These are phyloP conservation scores for Taenaris catops DNA, from an alignment of 2,888 invertebrate genomes.

Conservation along the genomic window DNA sequence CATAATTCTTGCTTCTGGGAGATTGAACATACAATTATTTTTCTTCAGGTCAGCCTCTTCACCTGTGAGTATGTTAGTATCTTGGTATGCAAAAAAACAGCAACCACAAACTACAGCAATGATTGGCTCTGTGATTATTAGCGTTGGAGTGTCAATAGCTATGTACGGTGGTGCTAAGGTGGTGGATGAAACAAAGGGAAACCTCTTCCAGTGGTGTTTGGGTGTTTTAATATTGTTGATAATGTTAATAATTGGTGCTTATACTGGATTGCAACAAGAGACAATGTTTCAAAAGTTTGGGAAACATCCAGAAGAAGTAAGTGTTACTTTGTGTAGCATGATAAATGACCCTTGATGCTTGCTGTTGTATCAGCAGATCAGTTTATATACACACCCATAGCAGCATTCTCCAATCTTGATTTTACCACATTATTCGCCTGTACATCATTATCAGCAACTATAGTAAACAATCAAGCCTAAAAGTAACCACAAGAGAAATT, in stretches of 20 bases:
- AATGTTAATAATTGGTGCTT: constrained; percentile 58
- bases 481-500: no score
- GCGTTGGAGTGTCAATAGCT: constrained; percentile 54
- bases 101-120: constrained; percentile 48
- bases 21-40: no score
- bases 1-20: no score
- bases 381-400: no score
- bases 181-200: constrained; percentile 46
- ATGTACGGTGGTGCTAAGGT: constrained; percentile 61
- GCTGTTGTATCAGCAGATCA: no score
- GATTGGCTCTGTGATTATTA: constrained; percentile 59
- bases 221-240: constrained; percentile 54
- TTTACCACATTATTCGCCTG: no score
- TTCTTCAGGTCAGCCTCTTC: constrained; percentile 62
- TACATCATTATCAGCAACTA: no score
- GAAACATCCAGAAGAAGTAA: constrained; percentile 67
- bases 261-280: constrained; percentile 66
- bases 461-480: no score
- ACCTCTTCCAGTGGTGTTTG: constrained; percentile 56
- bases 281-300: constrained; percentile 59
- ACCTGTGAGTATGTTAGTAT: constrained; percentile 65
- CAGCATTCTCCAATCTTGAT: no score
- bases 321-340: not conserved
- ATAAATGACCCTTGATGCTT: no score
- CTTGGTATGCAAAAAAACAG: constrained; percentile 53